phyloP scores from a whole-genome alignment of 1,140 invertebrate species.

The Drosophila kikkawai region DNA sequence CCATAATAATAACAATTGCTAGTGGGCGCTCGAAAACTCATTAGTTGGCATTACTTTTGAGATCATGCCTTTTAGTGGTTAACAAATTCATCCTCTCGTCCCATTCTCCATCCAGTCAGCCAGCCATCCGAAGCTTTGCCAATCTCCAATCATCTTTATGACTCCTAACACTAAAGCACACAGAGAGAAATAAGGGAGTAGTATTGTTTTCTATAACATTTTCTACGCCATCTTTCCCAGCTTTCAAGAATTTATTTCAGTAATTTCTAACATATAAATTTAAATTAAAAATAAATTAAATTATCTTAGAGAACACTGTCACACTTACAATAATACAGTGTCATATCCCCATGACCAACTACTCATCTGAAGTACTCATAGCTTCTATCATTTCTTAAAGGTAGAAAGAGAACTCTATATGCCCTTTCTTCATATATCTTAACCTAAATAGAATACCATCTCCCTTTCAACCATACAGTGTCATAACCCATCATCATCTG shows the following conservation, averaged over 20 bases:
- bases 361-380: too few relatives aligned
- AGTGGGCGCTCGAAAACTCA: slow-evolving; percentile 43
- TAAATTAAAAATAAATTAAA: too few relatives aligned
- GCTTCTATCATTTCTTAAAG: not conserved
- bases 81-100: slow-evolving; percentile 13
- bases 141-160: slow-evolving; percentile 28
- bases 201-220: not conserved
- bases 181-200: not conserved
- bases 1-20: slow-evolving; percentile 52
- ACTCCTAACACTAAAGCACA: slow-evolving; percentile 10
- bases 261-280: too few relatives aligned
- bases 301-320: too few relatives aligned
- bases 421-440: too few relatives aligned
- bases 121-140: slow-evolving; percentile 22
- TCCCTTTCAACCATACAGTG: not conserved
- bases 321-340: too few relatives aligned
- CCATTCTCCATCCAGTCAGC: slow-evolving; percentile 29
- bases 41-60: slow-evolving; percentile 43
- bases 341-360: too few relatives aligned
- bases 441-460: not conserved
- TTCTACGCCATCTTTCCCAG: not conserved
- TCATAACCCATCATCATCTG: not conserved
- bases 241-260: not conserved
- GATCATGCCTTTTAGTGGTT: slow-evolving; percentile 26
- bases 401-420: not conserved